A percentile compares a stretch with the other conserved stretches of the same genome.
These are phyloP conservation scores for Pantelozetes paolii DNA, from an alignment of 2,888 invertebrate species.

Conservation along the genomic window DNA sequence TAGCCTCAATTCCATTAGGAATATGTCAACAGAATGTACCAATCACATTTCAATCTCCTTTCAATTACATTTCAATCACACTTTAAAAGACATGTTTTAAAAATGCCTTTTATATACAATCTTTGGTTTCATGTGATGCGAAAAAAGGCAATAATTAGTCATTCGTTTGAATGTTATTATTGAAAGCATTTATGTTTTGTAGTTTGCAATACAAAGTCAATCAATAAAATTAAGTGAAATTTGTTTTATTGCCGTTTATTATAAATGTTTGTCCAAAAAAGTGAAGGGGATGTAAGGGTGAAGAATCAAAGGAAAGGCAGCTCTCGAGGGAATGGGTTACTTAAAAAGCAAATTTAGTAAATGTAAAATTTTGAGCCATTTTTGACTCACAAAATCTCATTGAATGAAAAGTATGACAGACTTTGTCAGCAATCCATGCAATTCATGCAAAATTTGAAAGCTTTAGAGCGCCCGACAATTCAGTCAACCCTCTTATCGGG, in stretches of 20 bases:
- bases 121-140: neutral
- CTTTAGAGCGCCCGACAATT: neutral
- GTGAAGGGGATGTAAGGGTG: slow-evolving; percentile 19
- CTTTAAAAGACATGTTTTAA: too few species aligned
- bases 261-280: slow-evolving; percentile 26
- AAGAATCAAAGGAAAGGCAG: slow-evolving; percentile 6
- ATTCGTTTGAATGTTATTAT: slow-evolving; percentile 17
- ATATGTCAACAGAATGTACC: too few species aligned
- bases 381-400: slow-evolving; percentile 16
- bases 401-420: slow-evolving; percentile 21
- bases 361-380: slow-evolving; percentile 27
- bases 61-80: too few species aligned
- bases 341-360: slow-evolving; percentile 15
- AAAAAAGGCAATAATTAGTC: slow-evolving; percentile 20
- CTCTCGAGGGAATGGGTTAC: slow-evolving; percentile 35
- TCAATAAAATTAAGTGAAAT: slow-evolving; percentile 11
- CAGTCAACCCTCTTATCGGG: slow-evolving; percentile 27
- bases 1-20: too few species aligned
- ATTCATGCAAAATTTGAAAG: slow-evolving; percentile 35
- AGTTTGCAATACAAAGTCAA: slow-evolving; percentile 8
- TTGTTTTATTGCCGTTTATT: slow-evolving; percentile 31
- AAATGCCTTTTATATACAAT: neutral
- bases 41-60: too few species aligned
- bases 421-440: slow-evolving; percentile 14
- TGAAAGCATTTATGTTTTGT: slow-evolving; percentile 25